Evolutionary conservation across 2,797 vertebrate genomes (phyloP), one percentile per base, ranked within the genome.

Genomic region (Hypotaenidia philippensis): DNA sequence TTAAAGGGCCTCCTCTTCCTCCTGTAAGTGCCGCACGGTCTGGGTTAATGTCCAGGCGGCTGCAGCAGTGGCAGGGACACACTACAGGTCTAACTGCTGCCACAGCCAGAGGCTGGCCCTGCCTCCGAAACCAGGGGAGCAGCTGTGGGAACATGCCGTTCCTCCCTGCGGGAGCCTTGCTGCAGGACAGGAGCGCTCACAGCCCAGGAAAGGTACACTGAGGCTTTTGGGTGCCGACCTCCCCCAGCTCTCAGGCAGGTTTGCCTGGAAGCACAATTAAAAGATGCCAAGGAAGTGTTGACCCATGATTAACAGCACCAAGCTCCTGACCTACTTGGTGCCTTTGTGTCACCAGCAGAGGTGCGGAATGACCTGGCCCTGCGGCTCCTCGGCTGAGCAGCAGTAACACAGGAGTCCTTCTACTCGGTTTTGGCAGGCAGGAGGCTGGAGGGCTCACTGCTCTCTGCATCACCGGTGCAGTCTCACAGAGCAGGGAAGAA

Each of bases 281-380:
- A 91, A 38, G 7, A 0, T 5, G 9, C 10, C 0, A 0, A 70
- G 83, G 50, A 47, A 81, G 21, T 3, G 0, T 0, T 71, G 55
- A 60, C 17, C 56, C 27, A 0, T 0, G 0, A 70, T 2, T 10
- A 53, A 34, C 49, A 13, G 3, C 1, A 1, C 22, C 0, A 3
- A 55, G 83, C 63, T 69, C 57, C 40, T 32, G 63, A 6, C 8
- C 83, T 60, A 4, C 16, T 29, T 0, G 0, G 52, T 34, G 41
- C 23, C 47, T 78, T 68, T 78, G 65, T 55, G 0, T 15, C 1
- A 0, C 0, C 27, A 66, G 87, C 49, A 2, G 72, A 65, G 87
- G 91, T 32, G 82, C 38, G 22, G 91, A 92, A 79, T 4, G 89
- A 89, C 94, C 94, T 57, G 41, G 65, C 49, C 8, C 22, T 3